A percentile compares a stretch with the other conserved stretches of the same genome.
Conservation (phyloP, 1,140 invertebrate species). For the Choristoneura fumiferana region DNA sequence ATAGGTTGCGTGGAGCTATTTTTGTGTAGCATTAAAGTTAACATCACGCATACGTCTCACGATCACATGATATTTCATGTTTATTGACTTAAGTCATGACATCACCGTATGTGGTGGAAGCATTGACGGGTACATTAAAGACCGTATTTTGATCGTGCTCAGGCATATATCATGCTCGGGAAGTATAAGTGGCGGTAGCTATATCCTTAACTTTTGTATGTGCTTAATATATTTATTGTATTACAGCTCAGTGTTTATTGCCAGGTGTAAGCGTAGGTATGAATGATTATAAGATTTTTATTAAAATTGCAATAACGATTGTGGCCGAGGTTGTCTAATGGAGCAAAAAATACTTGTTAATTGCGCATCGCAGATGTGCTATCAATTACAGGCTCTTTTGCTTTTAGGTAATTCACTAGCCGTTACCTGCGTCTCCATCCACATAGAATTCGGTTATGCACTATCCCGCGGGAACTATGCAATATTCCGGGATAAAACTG, state of each 20-base stretch:
- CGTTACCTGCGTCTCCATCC: too few species aligned
- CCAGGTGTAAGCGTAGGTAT: background rate
- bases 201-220: slow-evolving; percentile 28
- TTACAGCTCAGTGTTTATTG: slow-evolving; percentile 14
- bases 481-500: too few species aligned
- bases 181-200: slow-evolving; percentile 44
- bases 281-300: background rate
- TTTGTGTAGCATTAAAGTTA: slow-evolving; percentile 44
- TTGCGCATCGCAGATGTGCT: background rate
- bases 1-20: slow-evolving; percentile 37
- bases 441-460: too few species aligned
- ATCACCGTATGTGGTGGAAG: slow-evolving; percentile 56
- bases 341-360: background rate
- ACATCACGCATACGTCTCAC: slow-evolving; percentile 55
- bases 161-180: slow-evolving; percentile 42
- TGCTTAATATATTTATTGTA: slow-evolving; percentile 33
- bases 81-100: slow-evolving; percentile 68
- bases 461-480: too few species aligned
- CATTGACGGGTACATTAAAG: slow-evolving; percentile 48
- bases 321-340: background rate
- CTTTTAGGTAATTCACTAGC: background rate
- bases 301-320: background rate
- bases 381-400: slow-evolving; percentile 15
- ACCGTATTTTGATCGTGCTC: slow-evolving; percentile 49
- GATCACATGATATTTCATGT: slow-evolving; percentile 61